These are phyloP conservation scores for Glaucopsyche alexis DNA, from an alignment of 2,888 invertebrate species.

Conservation along the genomic window DNA sequence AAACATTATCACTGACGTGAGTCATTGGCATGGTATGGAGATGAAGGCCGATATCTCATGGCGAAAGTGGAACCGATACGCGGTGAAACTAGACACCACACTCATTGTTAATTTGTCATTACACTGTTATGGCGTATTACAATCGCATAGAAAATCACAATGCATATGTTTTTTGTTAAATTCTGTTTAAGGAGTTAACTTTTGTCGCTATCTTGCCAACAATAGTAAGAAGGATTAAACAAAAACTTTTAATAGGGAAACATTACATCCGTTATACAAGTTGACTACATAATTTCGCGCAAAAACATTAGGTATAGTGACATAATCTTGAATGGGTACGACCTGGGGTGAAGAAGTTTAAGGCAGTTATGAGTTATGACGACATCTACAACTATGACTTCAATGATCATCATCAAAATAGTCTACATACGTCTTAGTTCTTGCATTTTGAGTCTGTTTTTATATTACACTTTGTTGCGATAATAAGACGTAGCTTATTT, in stretches of 20 bases:
- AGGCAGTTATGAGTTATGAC: not conserved
- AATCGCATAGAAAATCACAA: not conserved
- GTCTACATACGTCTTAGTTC: not conserved
- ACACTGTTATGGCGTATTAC: conserved; percentile 12
- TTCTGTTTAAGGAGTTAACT: not conserved
- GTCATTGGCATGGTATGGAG: conserved; percentile 33
- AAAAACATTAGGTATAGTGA: not conserved
- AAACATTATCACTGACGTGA: conserved; percentile 22
- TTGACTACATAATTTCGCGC: not conserved
- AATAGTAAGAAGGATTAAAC: not conserved
- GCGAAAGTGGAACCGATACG: conserved; percentile 35
- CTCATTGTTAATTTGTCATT: conserved; percentile 32
- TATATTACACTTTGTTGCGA: not conserved
- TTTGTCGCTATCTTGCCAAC: not conserved
- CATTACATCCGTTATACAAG: not conserved
- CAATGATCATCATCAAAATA: not conserved
- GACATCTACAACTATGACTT: not conserved
- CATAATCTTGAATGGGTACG: not conserved
- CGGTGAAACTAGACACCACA: conserved; percentile 35
- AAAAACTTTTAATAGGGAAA: not conserved
- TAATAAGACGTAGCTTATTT: too few relatives aligned
- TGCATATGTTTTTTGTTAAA: not conserved
- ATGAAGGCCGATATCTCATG: conserved; percentile 37
- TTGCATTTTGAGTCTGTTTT: not conserved
- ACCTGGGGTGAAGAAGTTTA: not conserved